Conservation (phyloP, 2,797 vertebrate genomes). For the Gambelia wislizenii region DNA sequence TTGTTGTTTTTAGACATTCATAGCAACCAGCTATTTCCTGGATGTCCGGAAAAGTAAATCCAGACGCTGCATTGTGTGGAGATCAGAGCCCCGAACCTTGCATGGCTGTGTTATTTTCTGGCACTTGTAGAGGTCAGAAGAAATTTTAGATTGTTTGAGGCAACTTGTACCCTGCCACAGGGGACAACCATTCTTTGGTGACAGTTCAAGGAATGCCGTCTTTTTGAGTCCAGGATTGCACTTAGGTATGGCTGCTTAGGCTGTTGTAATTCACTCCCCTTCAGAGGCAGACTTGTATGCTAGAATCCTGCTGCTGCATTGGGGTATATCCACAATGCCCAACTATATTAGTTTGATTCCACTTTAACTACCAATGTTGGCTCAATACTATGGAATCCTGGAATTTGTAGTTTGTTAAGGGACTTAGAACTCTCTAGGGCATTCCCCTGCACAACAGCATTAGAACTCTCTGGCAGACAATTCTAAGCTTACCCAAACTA, state of each 20-base stretch:
- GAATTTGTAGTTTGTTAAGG: too few relatives aligned
- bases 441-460: too few relatives aligned
- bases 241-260: neutral
- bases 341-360: too few relatives aligned
- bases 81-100: neutral
- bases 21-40: conserved; percentile 5
- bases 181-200: neutral
- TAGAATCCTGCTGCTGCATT: too few relatives aligned
- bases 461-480: too few relatives aligned
- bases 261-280: neutral
- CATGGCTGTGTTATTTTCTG: neutral
- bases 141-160: neutral
- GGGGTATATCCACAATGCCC: too few relatives aligned
- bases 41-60: conserved; percentile 11
- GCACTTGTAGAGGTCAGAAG: neutral
- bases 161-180: neutral
- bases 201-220: too few relatives aligned
- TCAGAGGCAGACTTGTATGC: neutral
- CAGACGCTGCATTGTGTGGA: conserved; percentile 2
- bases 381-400: too few relatives aligned
- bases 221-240: too few relatives aligned
- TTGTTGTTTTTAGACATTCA: neutral
- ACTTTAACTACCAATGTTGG: too few relatives aligned
- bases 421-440: too few relatives aligned
- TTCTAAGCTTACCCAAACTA: too few relatives aligned